phyloP scores from a whole-genome alignment of 2,113 vertebrate genomes.

The Cricetomys ansorgei region DNA sequence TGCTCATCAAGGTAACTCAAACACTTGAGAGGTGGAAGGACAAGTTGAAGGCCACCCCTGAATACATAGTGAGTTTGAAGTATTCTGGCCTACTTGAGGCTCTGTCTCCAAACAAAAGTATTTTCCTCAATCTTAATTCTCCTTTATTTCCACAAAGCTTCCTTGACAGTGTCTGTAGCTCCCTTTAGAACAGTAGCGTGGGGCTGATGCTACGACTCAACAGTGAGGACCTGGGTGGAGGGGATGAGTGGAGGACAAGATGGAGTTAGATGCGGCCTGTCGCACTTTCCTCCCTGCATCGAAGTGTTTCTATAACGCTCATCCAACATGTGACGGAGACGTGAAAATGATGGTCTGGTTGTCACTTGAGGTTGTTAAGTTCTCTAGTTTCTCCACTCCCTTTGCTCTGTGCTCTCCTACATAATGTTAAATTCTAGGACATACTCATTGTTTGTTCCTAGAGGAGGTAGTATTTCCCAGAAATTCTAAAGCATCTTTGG shows the following conservation, averaged over 20 bases:
- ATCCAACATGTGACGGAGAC: background rate
- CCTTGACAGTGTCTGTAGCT: background rate
- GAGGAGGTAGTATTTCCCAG: background rate
- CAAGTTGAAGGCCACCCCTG: too few species aligned
- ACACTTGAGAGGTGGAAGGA: background rate
- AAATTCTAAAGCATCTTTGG: background rate
- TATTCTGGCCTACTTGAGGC: background rate
- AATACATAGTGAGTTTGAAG: background rate
- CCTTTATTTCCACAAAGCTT: background rate
- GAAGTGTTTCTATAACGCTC: background rate
- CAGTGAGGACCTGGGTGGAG: background rate
- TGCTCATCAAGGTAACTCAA: background rate
- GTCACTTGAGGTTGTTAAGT: background rate
- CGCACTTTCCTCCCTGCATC: background rate
- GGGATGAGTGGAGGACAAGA: background rate
- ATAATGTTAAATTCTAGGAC: background rate
- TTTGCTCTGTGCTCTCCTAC: background rate
- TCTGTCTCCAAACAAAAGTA: background rate
- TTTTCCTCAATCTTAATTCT: background rate
- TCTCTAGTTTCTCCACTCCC: background rate
- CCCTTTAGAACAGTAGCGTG: background rate
- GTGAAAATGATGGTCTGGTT: conserved; percentile 2
- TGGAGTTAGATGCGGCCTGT: too few species aligned
- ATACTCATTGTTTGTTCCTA: conserved; percentile 33
- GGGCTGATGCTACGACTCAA: background rate